These are phyloP conservation scores for Drosophila ochracea DNA, from an alignment of 2,888 invertebrate genomes.

Conservation along the genomic window DNA sequence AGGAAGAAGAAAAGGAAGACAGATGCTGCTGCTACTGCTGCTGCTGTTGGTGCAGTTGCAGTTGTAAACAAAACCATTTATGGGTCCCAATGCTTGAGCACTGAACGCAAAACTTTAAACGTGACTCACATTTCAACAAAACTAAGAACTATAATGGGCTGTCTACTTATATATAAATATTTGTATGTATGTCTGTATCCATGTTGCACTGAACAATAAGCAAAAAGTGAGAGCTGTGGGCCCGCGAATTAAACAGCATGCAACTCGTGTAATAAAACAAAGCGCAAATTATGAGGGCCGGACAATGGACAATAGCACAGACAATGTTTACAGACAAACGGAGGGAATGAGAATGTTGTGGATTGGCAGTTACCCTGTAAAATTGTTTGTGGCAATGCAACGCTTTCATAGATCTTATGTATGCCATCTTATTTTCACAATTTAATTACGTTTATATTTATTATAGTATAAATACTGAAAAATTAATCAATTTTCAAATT, in stretches of 20 bases:
- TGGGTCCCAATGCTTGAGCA: slow-evolving; percentile 53
- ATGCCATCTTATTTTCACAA: background rate
- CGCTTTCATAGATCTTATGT: background rate
- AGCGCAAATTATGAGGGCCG: slow-evolving; percentile 75
- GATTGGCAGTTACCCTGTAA: slow-evolving; percentile 1
- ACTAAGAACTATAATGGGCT: slow-evolving; percentile 15
- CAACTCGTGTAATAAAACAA: slow-evolving; percentile 68
- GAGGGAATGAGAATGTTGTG: background rate
- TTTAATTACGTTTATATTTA: background rate
- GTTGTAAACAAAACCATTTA: slow-evolving; percentile 62
- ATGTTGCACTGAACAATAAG: slow-evolving; percentile 37
- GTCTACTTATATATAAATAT: background rate
- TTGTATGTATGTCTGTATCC: slow-evolving; percentile 7
- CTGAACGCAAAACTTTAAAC: slow-evolving; percentile 70
- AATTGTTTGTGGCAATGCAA: background rate
- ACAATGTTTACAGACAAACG: slow-evolving; percentile 36
- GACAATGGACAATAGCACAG: slow-evolving; percentile 37
- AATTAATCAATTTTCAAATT: background rate
- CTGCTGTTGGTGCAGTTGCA: slow-evolving; percentile 7
- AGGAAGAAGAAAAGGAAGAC: slow-evolving; percentile 7
- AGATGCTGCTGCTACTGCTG: slow-evolving; percentile 17
- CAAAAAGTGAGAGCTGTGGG: slow-evolving; percentile 9
- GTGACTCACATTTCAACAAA: slow-evolving; percentile 73
- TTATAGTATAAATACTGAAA: background rate
- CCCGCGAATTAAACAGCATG: slow-evolving; percentile 68